Evolutionary conservation across 2,888 invertebrate genomes (phyloP), one percentile per base, ranked within the genome.

Genomic region (Fabriciana adippe): DNA sequence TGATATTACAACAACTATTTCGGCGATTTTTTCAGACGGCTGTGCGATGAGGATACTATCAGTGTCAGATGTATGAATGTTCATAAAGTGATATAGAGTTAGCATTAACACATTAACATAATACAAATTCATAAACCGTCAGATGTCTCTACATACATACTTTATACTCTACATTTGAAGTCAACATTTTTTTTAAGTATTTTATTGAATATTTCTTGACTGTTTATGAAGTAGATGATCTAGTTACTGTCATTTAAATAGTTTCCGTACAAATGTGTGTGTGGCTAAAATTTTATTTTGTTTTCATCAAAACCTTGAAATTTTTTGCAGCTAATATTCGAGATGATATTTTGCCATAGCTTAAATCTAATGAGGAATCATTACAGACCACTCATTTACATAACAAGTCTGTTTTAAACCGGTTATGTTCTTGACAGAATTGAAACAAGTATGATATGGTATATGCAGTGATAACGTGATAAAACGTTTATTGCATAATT

Each of bases 1-100:
- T 91, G 85, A 92, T 92, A 92, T 92, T 92, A 92, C 92, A 92
- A 92, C 85, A 87, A 89, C 92, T 91, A 83, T 81, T 79, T 82
- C 84, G 83, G 88, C 88, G 84, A 82, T 86, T 85, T 86, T 90
- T 89, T 86, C 90, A 90, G 90, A 91, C 84, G 88, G 91, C 91
- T 91, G 90, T 90, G 90, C 88, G 86, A 88, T 87, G 86, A 90
- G 87, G 88, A 90, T 86, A 80, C 85, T 81, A 82, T 89, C 85
- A 84, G 83, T 91, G 89, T 89, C 89, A 86, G 87, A 91, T 84
- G 87, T 89, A 89, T 90, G 90, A 89, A 90, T 92, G 91, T 89
- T 82, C 84, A 85, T 85, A 81, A 86, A 90, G 87, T 89, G 86
- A 89, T 41, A 41, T 91, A 92, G 89, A 82, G 73, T 81, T 90